Evolutionary conservation across 2,888 invertebrate species (phyloP), one percentile per base, ranked within the genome.

Genomic region (Conops quadrifasciatus): DNA sequence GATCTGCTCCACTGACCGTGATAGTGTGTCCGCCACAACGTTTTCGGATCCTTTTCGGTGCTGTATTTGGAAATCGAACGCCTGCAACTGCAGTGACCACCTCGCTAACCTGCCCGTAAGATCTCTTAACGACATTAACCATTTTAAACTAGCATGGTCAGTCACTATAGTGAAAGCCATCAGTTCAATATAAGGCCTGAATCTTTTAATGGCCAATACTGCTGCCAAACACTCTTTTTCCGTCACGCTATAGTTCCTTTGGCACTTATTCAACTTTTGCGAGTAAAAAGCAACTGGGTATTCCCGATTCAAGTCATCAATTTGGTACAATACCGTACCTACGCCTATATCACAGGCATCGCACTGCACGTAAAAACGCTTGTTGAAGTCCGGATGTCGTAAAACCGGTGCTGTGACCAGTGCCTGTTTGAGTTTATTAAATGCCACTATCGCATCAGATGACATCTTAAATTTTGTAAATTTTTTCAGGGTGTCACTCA

Each of bases 61-160:
- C 16, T 58, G 24, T 3, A 58, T 58, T 26, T 13, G 4, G 24
- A 58, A 58, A 58, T 58, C 26, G n/a, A 24, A 70, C 2, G 36
- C 49, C 15, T 71, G 71, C 21, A 73, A 21, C 15, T 79, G 51
- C 7, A 74, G 53, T 1, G 64, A 67, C 72, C 74, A 81, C 16
- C 79, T 47, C 7, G 79, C 78, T 28, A 81, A 62, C 36, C 78
- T 70, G 0, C 77, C 80, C 9, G 72, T 71, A 0, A 79, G 76
- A 28, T 78, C 78, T 56, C 77, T 77, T 63, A 79, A 72, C 13
- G 72, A 74, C 73, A 77, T 71, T 0, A n/a, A n/a, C n/a, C n/a
- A n/a, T n/a, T n/a, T n/a, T n/a, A n/a, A n/a, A n/a, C n/a, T n/a
- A n/a, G n/a, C 74, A 45, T 80, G 78, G 71, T 81, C 81, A 0